These are phyloP conservation scores for Chloromyia formosa DNA, from an alignment of 2,888 invertebrate genomes.

Conservation along the genomic window DNA sequence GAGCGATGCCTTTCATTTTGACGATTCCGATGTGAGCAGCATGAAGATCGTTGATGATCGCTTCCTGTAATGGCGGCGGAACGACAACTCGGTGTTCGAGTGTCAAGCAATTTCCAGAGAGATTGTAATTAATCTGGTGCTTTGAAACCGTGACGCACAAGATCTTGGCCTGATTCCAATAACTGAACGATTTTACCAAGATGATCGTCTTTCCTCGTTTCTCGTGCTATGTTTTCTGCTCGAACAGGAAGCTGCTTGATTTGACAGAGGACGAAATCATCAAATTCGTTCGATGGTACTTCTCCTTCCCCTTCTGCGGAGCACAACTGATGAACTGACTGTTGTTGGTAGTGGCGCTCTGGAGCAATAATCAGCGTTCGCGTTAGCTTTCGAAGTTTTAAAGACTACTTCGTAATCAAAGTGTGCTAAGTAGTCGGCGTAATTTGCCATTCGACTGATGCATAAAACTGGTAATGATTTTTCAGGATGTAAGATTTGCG, in stretches of 20 bases:
- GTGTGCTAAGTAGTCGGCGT: constrained; percentile 13
- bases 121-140: constrained; percentile 1
- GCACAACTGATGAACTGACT: too few species aligned
- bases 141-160: background rate
- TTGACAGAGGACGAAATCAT: constrained; percentile 47
- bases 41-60: constrained; percentile 40
- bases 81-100: constrained; percentile 10
- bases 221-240: constrained; percentile 42
- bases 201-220: constrained; percentile 45
- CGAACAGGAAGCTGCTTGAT: constrained; percentile 48
- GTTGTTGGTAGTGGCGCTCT: background rate
- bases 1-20: constrained; percentile 45
- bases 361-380: constrained; percentile 27
- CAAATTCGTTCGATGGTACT: constrained; percentile 41
- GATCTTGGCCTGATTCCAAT: constrained; percentile 39
- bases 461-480: constrained; percentile 43
- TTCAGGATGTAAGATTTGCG: constrained; percentile 44
- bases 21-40: constrained; percentile 44
- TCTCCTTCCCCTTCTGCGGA: too few species aligned
- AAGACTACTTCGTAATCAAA: background rate
- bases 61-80: background rate
- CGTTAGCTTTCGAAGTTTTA: constrained; percentile 4
- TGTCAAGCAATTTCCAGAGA: background rate
- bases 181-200: constrained; percentile 45
- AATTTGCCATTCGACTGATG: constrained; percentile 19